These are phyloP conservation scores for Thumatha senex DNA, from an alignment of 2,888 invertebrate genomes.

Conservation along the genomic window DNA sequence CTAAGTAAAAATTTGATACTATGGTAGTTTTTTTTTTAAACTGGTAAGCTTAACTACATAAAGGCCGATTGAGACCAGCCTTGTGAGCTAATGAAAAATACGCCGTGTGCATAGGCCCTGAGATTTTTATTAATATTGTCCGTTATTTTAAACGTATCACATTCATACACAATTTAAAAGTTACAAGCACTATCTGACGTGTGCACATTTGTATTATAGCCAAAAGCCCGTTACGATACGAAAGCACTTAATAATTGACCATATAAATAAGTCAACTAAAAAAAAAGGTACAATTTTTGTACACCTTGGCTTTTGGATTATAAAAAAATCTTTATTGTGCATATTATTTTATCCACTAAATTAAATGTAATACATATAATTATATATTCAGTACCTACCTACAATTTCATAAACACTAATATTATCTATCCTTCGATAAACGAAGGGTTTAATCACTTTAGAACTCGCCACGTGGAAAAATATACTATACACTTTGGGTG, in stretches of 20 bases:
- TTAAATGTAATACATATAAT: conserved; percentile 17
- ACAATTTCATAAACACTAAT: conserved; percentile 26
- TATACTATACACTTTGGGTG: conserved; percentile 52
- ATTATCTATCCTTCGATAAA: conserved; percentile 21
- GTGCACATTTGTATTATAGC: no score
- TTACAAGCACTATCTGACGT: neutral
- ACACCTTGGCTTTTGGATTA: conserved; percentile 3
- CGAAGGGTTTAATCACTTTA: conserved; percentile 7
- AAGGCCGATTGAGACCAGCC: neutral
- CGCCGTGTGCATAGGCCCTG: neutral
- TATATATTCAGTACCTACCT: conserved; percentile 20
- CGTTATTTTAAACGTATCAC: conserved; percentile 9
- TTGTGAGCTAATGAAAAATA: neutral
- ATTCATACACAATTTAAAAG: conserved; percentile 1
- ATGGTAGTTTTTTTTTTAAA: neutral
- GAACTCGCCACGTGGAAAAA: conserved; percentile 65
- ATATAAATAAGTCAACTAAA: no score
- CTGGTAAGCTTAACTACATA: neutral
- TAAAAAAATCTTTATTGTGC: conserved; percentile 29
- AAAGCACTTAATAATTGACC: no score
- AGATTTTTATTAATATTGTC: conserved; percentile 6
- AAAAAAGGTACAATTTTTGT: neutral
- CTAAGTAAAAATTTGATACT: neutral
- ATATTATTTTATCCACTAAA: conserved; percentile 19
- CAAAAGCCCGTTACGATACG: neutral